Conservation (phyloP, 2,888 invertebrate genomes). For the Synergus gifuensis region DNA sequence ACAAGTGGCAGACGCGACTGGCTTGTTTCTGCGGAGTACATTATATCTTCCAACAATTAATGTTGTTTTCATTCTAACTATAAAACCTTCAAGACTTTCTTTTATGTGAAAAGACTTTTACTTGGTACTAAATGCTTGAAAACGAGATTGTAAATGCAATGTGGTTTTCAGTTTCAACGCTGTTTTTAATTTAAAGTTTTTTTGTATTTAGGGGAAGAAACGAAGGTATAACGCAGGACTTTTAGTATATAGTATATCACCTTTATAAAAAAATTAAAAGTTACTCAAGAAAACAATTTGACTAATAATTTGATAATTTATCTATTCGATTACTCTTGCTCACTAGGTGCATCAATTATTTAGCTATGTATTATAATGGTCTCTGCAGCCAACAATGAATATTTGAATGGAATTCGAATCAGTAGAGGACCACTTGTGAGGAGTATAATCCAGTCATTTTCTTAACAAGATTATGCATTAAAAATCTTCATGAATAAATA, state of each 20-base stretch:
- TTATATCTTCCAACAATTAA: not conserved
- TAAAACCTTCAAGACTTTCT: not conserved
- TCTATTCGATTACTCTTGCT: not conserved
- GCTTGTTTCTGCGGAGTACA: not conserved
- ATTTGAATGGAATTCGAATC: no score
- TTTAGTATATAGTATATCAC: no score
- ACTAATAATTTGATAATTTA: not conserved
- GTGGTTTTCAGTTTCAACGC: no score
- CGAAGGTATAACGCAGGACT: no score
- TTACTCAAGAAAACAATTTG: no score
- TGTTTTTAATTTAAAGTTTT: no score
- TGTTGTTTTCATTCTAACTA: not conserved
- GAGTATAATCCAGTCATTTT: not conserved
- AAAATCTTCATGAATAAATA: not conserved
- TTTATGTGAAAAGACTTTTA: no score
- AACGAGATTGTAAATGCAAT: no score
- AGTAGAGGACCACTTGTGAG: not conserved
- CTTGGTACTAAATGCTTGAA: no score
- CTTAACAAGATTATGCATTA: not conserved
- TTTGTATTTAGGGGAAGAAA: no score
- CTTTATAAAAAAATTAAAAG: no score
- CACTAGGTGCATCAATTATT: not conserved
- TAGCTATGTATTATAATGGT: not conserved
- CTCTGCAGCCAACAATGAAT: not conserved
- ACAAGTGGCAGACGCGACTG: conserved; percentile 1